Evolutionary conservation across 2,888 invertebrate species (phyloP).

Genomic region (Meganola albula): DNA sequence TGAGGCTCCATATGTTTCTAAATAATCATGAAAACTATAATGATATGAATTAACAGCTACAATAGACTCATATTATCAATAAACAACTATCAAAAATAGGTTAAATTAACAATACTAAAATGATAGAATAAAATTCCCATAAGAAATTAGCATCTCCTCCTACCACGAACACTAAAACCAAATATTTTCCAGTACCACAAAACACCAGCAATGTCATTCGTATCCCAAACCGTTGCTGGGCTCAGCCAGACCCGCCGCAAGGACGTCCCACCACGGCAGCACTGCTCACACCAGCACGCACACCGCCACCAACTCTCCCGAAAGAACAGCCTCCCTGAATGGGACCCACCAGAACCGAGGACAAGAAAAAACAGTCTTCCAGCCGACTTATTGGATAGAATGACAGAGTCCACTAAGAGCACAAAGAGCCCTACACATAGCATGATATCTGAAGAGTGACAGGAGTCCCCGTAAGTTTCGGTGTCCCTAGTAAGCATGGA

Average conservation of each 20-base stretch:
- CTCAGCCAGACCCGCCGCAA: slow-evolving; percentile 67
- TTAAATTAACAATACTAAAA: too few species aligned
- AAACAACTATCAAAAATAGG: too few species aligned
- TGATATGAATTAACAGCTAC: too few species aligned
- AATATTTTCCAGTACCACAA: slow-evolving; percentile 45
- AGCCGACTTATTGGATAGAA: slow-evolving; percentile 58
- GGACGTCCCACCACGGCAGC: slow-evolving; percentile 61
- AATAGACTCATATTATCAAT: too few species aligned
- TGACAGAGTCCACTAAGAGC: slow-evolving; percentile 37
- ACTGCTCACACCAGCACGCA: slow-evolving; percentile 70
- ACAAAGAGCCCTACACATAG: too few species aligned
- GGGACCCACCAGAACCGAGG: slow-evolving; percentile 67
- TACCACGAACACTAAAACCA: slow-evolving; percentile 21
- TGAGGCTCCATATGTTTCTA: too few species aligned
- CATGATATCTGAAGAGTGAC: slow-evolving; percentile 67
- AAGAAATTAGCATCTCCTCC: too few species aligned
- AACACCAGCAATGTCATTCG: slow-evolving; percentile 65
- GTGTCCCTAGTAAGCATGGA: slow-evolving; percentile 71
- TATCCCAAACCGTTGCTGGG: slow-evolving; percentile 76
- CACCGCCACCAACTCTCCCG: slow-evolving; percentile 60
- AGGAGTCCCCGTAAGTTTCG: slow-evolving; percentile 66
- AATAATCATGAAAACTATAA: too few species aligned
- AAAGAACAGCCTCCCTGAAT: slow-evolving; percentile 72
- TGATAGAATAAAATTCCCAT: too few species aligned
- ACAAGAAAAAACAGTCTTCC: slow-evolving; percentile 70